Evolutionary conservation across 2,113 vertebrate species (phyloP).

Genomic region (Narcine bancroftii): DNA sequence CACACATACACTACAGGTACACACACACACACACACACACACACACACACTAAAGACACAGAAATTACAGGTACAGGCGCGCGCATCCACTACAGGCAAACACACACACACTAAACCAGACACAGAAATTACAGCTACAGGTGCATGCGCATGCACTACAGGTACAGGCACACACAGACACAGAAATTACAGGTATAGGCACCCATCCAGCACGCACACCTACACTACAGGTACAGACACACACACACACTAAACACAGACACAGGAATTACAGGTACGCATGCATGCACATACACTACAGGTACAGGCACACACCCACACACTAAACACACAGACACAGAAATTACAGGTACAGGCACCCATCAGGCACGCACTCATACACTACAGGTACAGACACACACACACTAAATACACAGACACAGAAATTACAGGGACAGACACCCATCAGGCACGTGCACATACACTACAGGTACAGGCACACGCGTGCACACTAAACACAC

Average conservation of each 20-base stretch:
- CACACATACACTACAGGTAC: neutral
- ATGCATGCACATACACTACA: neutral
- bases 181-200: neutral
- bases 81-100: neutral
- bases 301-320: neutral
- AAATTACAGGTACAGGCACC: neutral
- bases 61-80: neutral
- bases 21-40: neutral
- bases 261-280: neutral
- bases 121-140: neutral
- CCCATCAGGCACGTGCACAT: too few species aligned
- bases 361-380: neutral
- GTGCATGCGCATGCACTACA: too few species aligned
- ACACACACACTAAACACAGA: too few species aligned
- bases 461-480: neutral
- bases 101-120: neutral
- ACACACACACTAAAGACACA: neutral
- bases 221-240: too few species aligned
- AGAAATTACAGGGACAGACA: too few species aligned
- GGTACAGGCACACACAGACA: neutral
- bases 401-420: neutral
- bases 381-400: neutral
- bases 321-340: too few species aligned
- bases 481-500: neutral
- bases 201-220: neutral